phyloP scores from a whole-genome alignment of 2,888 invertebrate species.

The Catocala fraxini region DNA sequence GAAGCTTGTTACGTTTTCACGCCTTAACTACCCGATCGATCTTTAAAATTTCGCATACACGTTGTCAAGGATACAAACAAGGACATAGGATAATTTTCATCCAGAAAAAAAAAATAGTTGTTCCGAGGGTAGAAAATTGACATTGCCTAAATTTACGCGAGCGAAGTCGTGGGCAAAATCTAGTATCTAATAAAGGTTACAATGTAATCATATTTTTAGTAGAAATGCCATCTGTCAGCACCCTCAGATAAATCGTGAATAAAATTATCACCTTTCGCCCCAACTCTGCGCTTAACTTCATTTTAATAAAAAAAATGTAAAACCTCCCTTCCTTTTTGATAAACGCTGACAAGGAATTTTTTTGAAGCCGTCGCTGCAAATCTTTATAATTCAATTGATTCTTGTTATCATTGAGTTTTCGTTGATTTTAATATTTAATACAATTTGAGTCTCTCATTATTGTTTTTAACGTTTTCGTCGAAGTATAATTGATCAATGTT shows the following conservation, averaged over 20 bases:
- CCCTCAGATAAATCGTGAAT: slow-evolving; percentile 66
- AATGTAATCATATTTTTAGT: slow-evolving; percentile 51
- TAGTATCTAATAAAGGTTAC: slow-evolving; percentile 30
- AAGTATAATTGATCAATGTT: not conserved
- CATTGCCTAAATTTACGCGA: no score
- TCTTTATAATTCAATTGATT: slow-evolving; percentile 64
- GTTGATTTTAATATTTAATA: slow-evolving; percentile 25
- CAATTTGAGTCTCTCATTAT: slow-evolving; percentile 1
- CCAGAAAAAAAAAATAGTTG: no score
- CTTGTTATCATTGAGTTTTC: slow-evolving; percentile 50
- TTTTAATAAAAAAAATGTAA: slow-evolving; percentile 78
- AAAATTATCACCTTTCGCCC: slow-evolving; percentile 79
- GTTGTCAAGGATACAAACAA: no score
- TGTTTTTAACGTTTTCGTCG: not conserved
- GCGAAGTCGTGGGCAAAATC: slow-evolving; percentile 1
- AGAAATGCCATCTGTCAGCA: slow-evolving; percentile 52
- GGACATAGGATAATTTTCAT: no score
- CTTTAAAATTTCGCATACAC: no score
- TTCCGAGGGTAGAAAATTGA: no score
- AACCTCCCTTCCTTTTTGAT: slow-evolving; percentile 62
- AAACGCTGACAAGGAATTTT: slow-evolving; percentile 57
- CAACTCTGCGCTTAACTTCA: slow-evolving; percentile 78
- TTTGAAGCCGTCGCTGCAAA: slow-evolving; percentile 50
- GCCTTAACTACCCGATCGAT: no score
- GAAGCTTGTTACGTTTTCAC: no score